A percentile compares a stretch with the other conserved stretches of the same genome.
Conservation (phyloP, 2,888 invertebrate genomes). For the Pinctada fucata region DNA sequence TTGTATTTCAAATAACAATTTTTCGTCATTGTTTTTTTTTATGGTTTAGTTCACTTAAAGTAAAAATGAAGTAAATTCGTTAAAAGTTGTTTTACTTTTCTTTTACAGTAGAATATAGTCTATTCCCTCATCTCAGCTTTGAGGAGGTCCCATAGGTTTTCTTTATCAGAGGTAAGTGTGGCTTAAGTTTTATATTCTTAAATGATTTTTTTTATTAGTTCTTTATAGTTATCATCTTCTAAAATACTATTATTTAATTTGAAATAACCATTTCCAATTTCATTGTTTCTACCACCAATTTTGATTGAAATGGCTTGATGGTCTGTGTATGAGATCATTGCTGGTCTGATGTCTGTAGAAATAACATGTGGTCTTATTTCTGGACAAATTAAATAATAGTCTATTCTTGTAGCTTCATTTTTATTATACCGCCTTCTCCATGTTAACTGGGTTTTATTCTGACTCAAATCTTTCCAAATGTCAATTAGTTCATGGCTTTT, state of each 20-base stretch:
- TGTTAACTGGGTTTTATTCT: slow-evolving; percentile 8
- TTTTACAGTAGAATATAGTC: slow-evolving; percentile 16
- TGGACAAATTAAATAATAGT: not conserved
- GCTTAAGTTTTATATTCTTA: not conserved
- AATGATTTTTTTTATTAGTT: slow-evolving; percentile 4
- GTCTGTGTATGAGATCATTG: too few species aligned
- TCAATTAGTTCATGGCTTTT: slow-evolving; percentile 6
- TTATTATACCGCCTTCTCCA: too few species aligned
- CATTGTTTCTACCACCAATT: not conserved
- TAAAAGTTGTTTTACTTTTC: slow-evolving; percentile 12
- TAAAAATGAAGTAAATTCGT: not conserved
- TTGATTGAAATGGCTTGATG: too few species aligned
- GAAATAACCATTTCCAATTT: not conserved
- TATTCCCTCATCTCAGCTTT: not conserved
- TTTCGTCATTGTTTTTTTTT: not conserved
- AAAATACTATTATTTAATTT: too few species aligned
- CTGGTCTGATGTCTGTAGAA: too few species aligned
- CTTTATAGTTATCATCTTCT: slow-evolving; percentile 17
- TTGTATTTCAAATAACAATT: too few species aligned
- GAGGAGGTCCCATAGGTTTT: not conserved
- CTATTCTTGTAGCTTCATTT: too few species aligned
- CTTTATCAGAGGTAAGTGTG: not conserved
- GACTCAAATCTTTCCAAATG: not conserved
- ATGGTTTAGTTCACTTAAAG: not conserved
- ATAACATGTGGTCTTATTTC: not conserved